Evolutionary conservation across 2,113 vertebrate species (phyloP), one percentile per base, ranked within the genome.

Genomic region (Urocitellus parryii): DNA sequence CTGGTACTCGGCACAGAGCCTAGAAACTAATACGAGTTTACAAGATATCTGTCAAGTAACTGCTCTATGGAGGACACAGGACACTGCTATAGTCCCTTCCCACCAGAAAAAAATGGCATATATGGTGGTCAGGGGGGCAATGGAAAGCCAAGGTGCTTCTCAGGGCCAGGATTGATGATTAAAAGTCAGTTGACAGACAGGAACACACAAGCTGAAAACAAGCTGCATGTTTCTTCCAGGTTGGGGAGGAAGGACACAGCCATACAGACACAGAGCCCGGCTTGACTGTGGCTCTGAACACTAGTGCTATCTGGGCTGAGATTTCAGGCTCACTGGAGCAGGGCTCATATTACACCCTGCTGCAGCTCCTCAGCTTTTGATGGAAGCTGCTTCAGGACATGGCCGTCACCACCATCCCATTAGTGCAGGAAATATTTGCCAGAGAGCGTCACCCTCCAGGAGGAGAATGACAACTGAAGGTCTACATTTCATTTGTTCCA

Each of bases 351-450:
- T 96, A 95, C 97, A 61, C 6, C 39, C 8, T 45, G 13, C 90
- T 80, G 24, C 0, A 2, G 77, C 42, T 27, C 67, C 90, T 90
- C 48, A 13, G 82, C 56, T 32, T 81, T 27, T 53, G 82, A 65
- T 4, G 42, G 65, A 56, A 91, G 84, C 79, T 95, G 83, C 92
- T 80, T 95, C 86, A 56, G 70, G 92, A 96, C 51, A 67, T 39
- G 77, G 77, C 87, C 68, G 0, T 92, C 79, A 81, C 79, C 51
- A 63, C 79, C 29, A 39, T 39, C 77, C 89, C 34, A 74, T 93
- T 91, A 92, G 67, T 37, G 51, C 56, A 79, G 83, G 95, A 97
- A 97, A 97, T 95, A 87, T 67, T 95, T 95, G 72, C 83, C 93
- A 91, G 74, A 78, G n/a, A 90, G 34, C 17, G 1, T 93, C 87